Base-by-base conservation (phyloP, 2,888 invertebrate genomes). In the Taenaris catops region DNA sequence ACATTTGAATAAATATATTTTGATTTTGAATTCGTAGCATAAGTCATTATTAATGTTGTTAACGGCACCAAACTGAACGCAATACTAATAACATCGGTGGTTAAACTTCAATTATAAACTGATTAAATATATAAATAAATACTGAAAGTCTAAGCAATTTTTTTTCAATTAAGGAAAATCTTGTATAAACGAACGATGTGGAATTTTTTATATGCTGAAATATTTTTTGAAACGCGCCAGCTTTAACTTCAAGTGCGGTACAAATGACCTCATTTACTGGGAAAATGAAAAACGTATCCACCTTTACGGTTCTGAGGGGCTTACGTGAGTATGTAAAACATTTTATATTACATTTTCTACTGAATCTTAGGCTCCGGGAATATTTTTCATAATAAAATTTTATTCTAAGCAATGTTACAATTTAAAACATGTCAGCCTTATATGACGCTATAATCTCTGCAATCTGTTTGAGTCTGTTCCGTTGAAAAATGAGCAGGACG, bases 251-350 rank as follows among this genome's bases (percentile, higher is more conserved):
- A 34, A 34, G 38, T 29, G 38, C 34, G 34, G 38, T 34, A 39
- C 34, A 34, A 39, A 39, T 39, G 34, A 39, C 34, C 34, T 46
- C 39, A 34, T 29, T 40, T 40, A 33, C 39, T 20, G 34, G 8
- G 27, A 24, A 27, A 36, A 35, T 32, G 32, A 32, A 32, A 32
- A 32, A 32, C 32, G 24, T 32, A 25, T 24, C 32, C 32, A 32
- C 32, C 32, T 32, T 32, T 32, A 24, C 32, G 24, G 11, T 11
- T 10, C 8, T 18, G 32, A 18, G 23, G 24, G 17, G 32, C 17
- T 32, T 25, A 32, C 32, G 25, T 32, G 24, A 4, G 23, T 32
- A 24, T 32, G 25, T 25, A 25, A 28, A 27, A 33, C 20, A 17
- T 32, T 33, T 28, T 25, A 21, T 25, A 25, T 41, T 24, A 32